Percentiles rank a stretch among this genome's conserved stretches.
Evolutionary conservation across 2,797 vertebrate genomes (phyloP).

Genomic region (Phoebastria nigripes): DNA sequence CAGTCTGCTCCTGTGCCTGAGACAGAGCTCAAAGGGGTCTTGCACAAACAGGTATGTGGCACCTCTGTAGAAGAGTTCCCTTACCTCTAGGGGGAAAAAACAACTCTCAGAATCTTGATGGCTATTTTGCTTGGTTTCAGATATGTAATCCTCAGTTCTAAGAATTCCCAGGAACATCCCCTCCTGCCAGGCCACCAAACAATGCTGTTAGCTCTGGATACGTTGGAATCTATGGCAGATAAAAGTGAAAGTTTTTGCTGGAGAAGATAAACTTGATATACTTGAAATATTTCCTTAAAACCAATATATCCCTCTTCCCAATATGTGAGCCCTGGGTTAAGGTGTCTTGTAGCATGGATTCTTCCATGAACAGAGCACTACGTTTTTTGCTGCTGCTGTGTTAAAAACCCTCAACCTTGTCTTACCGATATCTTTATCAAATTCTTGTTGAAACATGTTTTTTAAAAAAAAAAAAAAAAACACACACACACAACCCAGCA

Average conservation of each 20-base stretch:
- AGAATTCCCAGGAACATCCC: background rate
- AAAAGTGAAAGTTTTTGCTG: background rate
- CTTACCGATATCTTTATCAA: slow-evolving; percentile 69
- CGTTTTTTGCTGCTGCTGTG: background rate
- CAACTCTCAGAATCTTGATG: background rate
- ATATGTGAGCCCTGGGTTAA: background rate
- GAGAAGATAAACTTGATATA: background rate
- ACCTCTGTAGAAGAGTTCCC: background rate
- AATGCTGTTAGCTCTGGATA: background rate
- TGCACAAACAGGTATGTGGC: background rate
- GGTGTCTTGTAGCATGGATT: background rate
- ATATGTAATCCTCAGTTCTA: background rate
- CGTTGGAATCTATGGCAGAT: background rate
- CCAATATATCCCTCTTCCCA: background rate
- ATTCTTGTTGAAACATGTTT: slow-evolving; percentile 60
- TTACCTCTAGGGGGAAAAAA: background rate
- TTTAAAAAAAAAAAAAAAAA: background rate
- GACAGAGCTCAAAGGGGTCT: background rate
- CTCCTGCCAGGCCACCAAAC: background rate
- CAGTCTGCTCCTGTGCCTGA: background rate
- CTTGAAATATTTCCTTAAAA: background rate
- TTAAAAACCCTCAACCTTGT: background rate
- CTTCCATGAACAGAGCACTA: background rate
- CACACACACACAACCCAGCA: slow-evolving; percentile 16
- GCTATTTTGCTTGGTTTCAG: background rate